A percentile compares a stretch with the other conserved stretches of the same genome.
These are phyloP conservation scores for Asteroscopus sphinx DNA, from an alignment of 2,888 invertebrate species.

Conservation along the genomic window DNA sequence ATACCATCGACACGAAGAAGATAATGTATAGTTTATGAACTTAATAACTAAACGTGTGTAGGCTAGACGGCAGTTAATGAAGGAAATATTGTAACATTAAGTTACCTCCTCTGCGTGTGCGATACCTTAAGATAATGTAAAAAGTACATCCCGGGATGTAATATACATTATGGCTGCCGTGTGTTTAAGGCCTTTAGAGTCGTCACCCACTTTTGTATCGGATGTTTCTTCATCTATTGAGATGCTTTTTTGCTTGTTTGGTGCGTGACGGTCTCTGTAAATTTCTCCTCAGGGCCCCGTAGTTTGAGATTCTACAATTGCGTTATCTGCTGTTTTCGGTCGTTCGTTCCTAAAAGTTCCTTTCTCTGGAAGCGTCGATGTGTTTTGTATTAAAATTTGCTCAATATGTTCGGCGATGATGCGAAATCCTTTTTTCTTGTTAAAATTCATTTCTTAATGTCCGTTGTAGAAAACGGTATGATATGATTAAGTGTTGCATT, in stretches of 20 bases:
- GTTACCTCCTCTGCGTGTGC: too few relatives aligned
- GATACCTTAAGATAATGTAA: too few relatives aligned
- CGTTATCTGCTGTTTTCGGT: slow-evolving; percentile 77
- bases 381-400: slow-evolving; percentile 85
- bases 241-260: slow-evolving; percentile 37
- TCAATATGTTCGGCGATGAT: slow-evolving; percentile 81
- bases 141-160: too few relatives aligned
- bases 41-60: too few relatives aligned
- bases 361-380: slow-evolving; percentile 74
- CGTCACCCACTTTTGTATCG: slow-evolving; percentile 43
- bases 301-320: slow-evolving; percentile 77
- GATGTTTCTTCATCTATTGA: slow-evolving; percentile 19
- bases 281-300: slow-evolving; percentile 57
- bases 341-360: slow-evolving; percentile 85
- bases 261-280: slow-evolving; percentile 43
- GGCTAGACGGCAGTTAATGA: too few relatives aligned
- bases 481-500: slow-evolving; percentile 55
- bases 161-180: too few relatives aligned
- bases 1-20: too few relatives aligned
- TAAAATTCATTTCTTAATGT: slow-evolving; percentile 57
- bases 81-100: too few relatives aligned
- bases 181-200: slow-evolving; percentile 46
- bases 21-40: too few relatives aligned
- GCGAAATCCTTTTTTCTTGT: slow-evolving; percentile 67
- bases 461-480: slow-evolving; percentile 55